Conservation (phyloP, 2,113 vertebrate genomes). For the Varanus salvator region DNA sequence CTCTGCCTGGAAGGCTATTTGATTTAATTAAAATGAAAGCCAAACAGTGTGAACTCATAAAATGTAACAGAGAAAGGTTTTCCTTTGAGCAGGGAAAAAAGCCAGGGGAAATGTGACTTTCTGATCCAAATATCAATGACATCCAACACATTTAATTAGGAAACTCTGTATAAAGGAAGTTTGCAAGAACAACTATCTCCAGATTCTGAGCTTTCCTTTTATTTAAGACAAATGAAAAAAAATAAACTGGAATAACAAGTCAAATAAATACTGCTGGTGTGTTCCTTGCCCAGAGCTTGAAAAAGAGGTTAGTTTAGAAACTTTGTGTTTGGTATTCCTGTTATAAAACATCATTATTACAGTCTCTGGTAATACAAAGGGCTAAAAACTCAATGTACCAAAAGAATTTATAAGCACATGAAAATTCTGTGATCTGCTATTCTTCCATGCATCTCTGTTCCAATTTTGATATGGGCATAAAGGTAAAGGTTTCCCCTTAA, state of each 20-base stretch:
- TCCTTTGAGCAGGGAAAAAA: slow-evolving; percentile 38
- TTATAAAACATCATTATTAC: slow-evolving; percentile 4
- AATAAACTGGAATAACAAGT: slow-evolving; percentile 19
- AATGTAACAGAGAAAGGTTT: slow-evolving; percentile 20
- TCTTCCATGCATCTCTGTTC: neutral
- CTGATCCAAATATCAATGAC: slow-evolving; percentile 33
- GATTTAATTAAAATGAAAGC: slow-evolving; percentile 33
- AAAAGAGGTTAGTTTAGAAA: neutral
- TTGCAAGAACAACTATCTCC: neutral
- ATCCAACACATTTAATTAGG: neutral
- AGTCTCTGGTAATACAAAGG: neutral
- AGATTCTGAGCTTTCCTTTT: neutral
- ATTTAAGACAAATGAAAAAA: slow-evolving; percentile 15
- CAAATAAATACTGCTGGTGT: neutral
- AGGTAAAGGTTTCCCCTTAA: too few species aligned
- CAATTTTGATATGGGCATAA: neutral
- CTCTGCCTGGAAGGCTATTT: slow-evolving; percentile 30
- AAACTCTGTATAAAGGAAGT: neutral
- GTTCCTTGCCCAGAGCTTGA: neutral
- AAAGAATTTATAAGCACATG: neutral
- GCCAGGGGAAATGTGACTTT: slow-evolving; percentile 5
- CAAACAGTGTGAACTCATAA: slow-evolving; percentile 30
- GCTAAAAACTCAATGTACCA: neutral
- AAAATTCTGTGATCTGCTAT: neutral
- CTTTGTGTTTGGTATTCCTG: neutral